These are phyloP conservation scores for Pseudochirops corinnae DNA, from an alignment of 2,797 vertebrate species.

Conservation along the genomic window DNA sequence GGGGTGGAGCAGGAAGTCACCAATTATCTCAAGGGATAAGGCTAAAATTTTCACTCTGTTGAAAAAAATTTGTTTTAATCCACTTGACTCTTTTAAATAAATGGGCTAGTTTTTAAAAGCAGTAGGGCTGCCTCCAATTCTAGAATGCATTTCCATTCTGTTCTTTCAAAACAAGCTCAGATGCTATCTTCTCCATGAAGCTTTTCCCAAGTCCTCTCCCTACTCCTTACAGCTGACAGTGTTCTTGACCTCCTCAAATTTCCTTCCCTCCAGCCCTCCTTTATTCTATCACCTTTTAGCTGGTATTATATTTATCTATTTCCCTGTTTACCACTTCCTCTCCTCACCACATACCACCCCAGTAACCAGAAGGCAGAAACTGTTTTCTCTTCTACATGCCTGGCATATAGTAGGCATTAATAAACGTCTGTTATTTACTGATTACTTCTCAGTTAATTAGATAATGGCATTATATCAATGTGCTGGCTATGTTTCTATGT, in stretches of 20 bases:
- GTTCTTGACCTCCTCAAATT: not conserved
- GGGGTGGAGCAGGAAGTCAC: no score
- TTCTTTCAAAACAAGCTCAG: not conserved
- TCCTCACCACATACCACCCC: not conserved
- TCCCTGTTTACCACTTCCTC: not conserved
- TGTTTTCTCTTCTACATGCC: not conserved
- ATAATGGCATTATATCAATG: not conserved
- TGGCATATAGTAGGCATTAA: not conserved
- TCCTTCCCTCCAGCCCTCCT: not conserved
- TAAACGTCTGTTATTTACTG: not conserved
- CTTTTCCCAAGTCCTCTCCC: not conserved
- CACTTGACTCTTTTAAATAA: not conserved
- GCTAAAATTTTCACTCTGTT: not conserved
- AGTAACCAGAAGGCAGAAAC: not conserved
- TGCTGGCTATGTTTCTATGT: not conserved
- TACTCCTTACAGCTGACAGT: not conserved
- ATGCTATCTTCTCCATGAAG: not conserved
- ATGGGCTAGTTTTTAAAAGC: not conserved
- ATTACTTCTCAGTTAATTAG: not conserved
- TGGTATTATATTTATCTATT: not conserved
- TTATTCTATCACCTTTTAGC: not conserved
- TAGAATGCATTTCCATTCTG: not conserved
- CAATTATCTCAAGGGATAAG: not conserved
- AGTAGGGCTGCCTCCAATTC: not conserved
- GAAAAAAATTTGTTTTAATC: not conserved